Base-by-base conservation (phyloP, 2,888 invertebrate genomes). In the Pedicia rivosa region DNA sequence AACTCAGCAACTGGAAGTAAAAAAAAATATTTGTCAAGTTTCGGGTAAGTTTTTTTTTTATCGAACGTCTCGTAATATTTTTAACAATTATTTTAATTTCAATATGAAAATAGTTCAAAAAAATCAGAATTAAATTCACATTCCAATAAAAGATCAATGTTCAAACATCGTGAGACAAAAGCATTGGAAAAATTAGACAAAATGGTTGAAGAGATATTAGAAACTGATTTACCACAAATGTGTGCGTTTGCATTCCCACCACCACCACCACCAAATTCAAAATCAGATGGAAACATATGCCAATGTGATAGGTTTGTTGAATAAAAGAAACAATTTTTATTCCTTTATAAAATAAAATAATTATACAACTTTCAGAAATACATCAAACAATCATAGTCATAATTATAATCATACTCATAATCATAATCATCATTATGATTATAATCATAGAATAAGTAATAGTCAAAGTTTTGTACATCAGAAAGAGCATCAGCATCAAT, bases 191-290 rank as follows among this genome's bases (percentile, higher is more conserved):
- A 60, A 44, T 42, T 62, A 32, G 62, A 62, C 39, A 57, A 57
- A 49, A 62, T 62, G 62, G 61, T 62, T 32, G 61, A 62, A 40
- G 61, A 59, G 38, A 57, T 52, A 1, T 52, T 53, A 9, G 61
- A 59, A 36, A 50, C 51, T n/a, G 59, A 57, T 32, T 44, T 54
- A 2, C 54, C 55, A 22, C 49, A 51, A n/a, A 50, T 53, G 12
- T 47, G 49, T 15, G 48, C 56, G 8, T 50, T 53, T 24, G 49
- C 46, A 33, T 49, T 54, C 43, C 49, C 46, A 29, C 51, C 52
- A 35, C 51, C 52, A 33, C 51, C 52, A 34, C 48, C 59, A 41
- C 48, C 57, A n/a, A 54, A 50, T 35, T 60, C 61, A 19, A 43
- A 54, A 35, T 60, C 61, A 7, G 61, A 61, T 41, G 51, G 57